Evolutionary conservation across 2,888 invertebrate genomes (phyloP), one percentile per base, ranked within the genome.

Genomic region (Diaprepes abbreviatus): DNA sequence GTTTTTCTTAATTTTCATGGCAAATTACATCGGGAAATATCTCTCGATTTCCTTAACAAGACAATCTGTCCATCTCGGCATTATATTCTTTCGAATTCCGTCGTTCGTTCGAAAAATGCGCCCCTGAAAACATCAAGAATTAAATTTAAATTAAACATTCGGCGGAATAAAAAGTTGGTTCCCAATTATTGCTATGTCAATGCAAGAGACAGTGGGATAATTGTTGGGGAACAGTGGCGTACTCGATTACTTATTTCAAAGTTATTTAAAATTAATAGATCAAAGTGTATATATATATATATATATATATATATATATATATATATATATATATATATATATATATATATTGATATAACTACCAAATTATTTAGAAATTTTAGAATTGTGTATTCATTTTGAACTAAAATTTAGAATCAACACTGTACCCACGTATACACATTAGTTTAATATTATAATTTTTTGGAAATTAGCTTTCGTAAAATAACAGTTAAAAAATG

Each of bases 121-220:
- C 55, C 45, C 58, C 33, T 7, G 36, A 72, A 75, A 78, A 70
- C 68, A 65, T 80, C 78, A 74, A 72, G 79, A 80, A 81, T 82
- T 81, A 80, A 81, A 81, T 81, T 81, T 79, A 81, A 81, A 81
- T 81, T 82, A 79, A 79, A 79, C 75, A 79, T 79, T 71, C 76
- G 77, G 74, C 74, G 78, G 75, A 79, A 79, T 76, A 78, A 80
- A 78, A 77, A 79, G 77, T 79, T 77, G 77, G 79, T 80, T 81
- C 80, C 82, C 83, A 83, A 83, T 83, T 83, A 83, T 82, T 81
- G 79, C 78, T 74, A 77, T 77, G 82, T 82, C 82, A 81, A 82
- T 83, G 81, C 80, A 79, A 79, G 77, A 81, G 82, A 82, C 82
- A 78, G 81, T 55, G 35, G 31, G 38, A 58, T 66, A 66, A 78